These are phyloP conservation scores for Lasioglossum villosulum DNA, from an alignment of 2,888 invertebrate genomes.

Conservation along the genomic window DNA sequence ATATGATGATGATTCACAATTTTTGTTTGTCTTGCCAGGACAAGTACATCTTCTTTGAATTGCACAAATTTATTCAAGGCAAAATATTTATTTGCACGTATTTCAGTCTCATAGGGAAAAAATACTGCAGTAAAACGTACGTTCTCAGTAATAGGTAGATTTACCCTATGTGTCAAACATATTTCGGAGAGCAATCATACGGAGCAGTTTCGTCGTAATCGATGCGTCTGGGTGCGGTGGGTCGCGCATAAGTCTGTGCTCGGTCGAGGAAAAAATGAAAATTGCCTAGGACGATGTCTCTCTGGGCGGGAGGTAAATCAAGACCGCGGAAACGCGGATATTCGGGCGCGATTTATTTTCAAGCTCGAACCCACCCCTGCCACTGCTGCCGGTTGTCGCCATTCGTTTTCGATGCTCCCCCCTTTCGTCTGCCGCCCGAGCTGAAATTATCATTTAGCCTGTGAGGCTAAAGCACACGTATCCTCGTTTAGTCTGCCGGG, in stretches of 20 bases:
- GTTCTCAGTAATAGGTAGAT: too few relatives aligned
- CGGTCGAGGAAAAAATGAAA: constrained; percentile 6
- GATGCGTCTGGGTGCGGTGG: not conserved
- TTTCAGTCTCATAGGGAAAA: too few relatives aligned
- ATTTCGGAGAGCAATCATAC: not conserved
- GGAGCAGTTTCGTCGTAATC: constrained; percentile 1
- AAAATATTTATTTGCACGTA: too few relatives aligned
- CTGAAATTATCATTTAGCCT: constrained; percentile 72
- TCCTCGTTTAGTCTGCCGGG: constrained; percentile 69
- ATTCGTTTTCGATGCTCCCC: constrained; percentile 38
- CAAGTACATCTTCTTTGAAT: too few relatives aligned
- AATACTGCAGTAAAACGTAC: too few relatives aligned
- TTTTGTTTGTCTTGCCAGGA: too few relatives aligned
- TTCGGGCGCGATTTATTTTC: constrained; percentile 29
- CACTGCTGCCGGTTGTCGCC: constrained; percentile 22
- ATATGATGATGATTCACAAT: too few relatives aligned
- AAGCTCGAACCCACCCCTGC: constrained; percentile 6
- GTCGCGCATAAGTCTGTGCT: not conserved
- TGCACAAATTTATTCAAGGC: too few relatives aligned
- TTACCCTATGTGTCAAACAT: too few relatives aligned
- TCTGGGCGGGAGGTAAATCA: not conserved
- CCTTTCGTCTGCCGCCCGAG: constrained; percentile 21
- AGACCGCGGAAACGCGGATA: constrained; percentile 12
- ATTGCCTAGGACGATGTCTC: constrained; percentile 2
- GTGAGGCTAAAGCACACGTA: constrained; percentile 49